Evolutionary conservation across 2,888 invertebrate species (phyloP), one percentile per base, ranked within the genome.

Genomic region (Lithosia quadra): DNA sequence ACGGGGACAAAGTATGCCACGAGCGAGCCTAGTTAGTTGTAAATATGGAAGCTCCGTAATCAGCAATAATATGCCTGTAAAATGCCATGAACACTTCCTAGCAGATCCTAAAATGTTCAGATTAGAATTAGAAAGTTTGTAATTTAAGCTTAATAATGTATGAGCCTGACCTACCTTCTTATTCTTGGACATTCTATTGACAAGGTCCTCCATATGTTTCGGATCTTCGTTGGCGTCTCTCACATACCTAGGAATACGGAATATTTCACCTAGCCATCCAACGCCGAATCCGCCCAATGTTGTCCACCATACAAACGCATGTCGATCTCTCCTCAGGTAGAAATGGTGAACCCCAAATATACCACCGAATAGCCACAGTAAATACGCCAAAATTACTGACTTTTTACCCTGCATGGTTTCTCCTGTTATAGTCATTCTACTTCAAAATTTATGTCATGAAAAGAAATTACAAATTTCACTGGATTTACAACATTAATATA

Each of bases 221-320:
- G 96, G 96, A 83, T 97, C 97, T 77, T 97, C 96, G 83, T 98
- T 98, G 22, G 96, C 97, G 77, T 98, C 98, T 67, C 96, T 96
- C 2, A 99, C 98, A 91, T 99, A 99, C 66, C 97, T 96, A 0
- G 98, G 98, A 68, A 99, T 97, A 74, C 96, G 96, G 82, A 98
- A 97, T 2, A 98, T 89, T 89, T 99, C 99, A 10, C 97, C 95
- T 0, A 99, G 81, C 98, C 98, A 99, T 11, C 99, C 99, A 21
- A 98, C 85, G 0, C 98, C 98, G 85, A 98, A 98, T 5, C 99
- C 99, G 1, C 98, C 99, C 22, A 98, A 91, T 0, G 98, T 98
- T 71, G 97, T 97, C 96, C 98, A 98, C 96, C 98, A 98, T 0
- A 99, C 95, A 86, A 99, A 98, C 0, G 98, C 99, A 82, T 99